Conservation (phyloP, 2,888 invertebrate genomes). For the Marronus borbonicus region DNA sequence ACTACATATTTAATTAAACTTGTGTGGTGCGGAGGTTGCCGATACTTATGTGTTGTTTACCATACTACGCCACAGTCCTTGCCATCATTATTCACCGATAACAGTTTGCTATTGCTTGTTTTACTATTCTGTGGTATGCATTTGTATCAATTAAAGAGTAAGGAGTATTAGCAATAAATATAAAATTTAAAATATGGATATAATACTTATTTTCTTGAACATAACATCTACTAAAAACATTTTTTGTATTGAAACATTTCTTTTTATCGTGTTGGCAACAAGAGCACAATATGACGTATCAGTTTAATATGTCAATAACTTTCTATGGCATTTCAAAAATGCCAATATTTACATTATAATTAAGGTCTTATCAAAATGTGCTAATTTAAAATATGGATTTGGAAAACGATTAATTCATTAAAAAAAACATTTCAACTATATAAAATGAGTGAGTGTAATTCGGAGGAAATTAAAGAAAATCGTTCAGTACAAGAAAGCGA, state of each 20-base stretch:
- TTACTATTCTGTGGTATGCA: too few species aligned
- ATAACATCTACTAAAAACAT: neutral
- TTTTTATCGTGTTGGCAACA: neutral
- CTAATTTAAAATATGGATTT: slow-evolving; percentile 31
- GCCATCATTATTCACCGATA: too few species aligned
- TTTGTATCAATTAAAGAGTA: too few species aligned
- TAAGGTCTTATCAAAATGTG: slow-evolving; percentile 23
- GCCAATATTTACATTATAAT: slow-evolving; percentile 20
- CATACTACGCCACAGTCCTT: too few species aligned
- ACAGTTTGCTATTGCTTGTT: too few species aligned
- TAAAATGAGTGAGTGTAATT: slow-evolving; percentile 32
- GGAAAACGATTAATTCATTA: slow-evolving; percentile 19
- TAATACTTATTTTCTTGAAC: too few species aligned
- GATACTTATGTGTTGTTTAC: too few species aligned
- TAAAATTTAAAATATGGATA: neutral
- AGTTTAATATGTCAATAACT: slow-evolving; percentile 2
- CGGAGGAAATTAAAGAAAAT: slow-evolving; percentile 11
- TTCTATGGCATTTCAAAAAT: slow-evolving; percentile 33
- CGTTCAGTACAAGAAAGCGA: neutral
- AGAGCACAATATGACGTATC: neutral
- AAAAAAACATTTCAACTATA: neutral
- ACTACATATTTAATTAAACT: too few species aligned
- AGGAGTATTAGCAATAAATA: neutral
- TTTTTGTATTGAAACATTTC: neutral
- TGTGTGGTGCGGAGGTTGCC: too few species aligned